Conservation (phyloP, 1,140 invertebrate genomes). For the Bombus confusus region DNA sequence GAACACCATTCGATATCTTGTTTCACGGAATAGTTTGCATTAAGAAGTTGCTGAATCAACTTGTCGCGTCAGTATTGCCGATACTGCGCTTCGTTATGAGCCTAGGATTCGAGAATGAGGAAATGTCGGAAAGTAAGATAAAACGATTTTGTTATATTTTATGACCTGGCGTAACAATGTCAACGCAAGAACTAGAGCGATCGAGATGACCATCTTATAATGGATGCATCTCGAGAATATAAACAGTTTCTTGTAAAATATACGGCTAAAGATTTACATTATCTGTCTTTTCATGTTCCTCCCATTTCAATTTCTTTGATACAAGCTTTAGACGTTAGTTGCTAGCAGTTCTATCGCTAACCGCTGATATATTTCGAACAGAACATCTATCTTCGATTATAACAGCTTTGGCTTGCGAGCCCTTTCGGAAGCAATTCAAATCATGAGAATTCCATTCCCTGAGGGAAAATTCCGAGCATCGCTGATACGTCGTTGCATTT, state of each 20-base stretch:
- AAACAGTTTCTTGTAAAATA: no score
- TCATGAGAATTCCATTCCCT: conserved; percentile 27
- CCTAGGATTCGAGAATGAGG: not conserved
- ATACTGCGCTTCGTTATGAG: not conserved
- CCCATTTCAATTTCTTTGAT: no score
- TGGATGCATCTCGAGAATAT: not conserved
- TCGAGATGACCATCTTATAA: not conserved
- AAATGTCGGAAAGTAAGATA: not conserved
- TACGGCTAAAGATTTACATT: no score
- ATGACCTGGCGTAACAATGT: no score
- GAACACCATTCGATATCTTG: conserved; percentile 34
- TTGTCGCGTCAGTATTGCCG: not conserved
- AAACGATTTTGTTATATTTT: no score
- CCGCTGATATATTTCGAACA: not conserved
- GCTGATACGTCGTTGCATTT: conserved; percentile 31
- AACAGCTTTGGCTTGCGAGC: not conserved
- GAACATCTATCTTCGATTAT: not conserved
- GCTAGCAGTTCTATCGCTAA: no score
- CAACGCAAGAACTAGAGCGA: no score
- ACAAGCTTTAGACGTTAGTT: no score
- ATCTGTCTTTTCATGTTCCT: no score
- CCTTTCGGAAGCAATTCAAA: conserved; percentile 29
- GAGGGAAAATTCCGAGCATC: conserved; percentile 11
- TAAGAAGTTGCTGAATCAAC: conserved; percentile 4
- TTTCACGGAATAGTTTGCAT: not conserved